Evolutionary conservation across 2,888 invertebrate genomes (phyloP).

Genomic region (Holacanthella duospinosa): DNA sequence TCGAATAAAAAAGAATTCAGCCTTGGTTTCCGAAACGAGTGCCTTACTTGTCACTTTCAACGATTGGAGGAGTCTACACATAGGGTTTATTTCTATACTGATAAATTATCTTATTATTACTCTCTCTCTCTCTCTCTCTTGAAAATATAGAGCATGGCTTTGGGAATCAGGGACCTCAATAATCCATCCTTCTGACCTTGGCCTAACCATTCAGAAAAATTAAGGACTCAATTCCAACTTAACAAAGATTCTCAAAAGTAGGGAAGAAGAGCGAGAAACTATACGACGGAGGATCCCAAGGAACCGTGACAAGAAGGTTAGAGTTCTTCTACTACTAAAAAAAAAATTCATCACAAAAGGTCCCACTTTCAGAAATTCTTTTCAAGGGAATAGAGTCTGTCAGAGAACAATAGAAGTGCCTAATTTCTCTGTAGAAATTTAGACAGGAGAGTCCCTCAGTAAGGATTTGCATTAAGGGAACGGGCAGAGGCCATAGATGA

Average conservation of each 20-base stretch:
- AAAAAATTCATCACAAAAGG: neutral
- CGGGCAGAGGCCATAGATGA: too few relatives aligned
- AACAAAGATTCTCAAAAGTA: too few relatives aligned
- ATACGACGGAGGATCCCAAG: neutral
- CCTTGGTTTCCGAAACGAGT: neutral
- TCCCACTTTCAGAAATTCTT: too few relatives aligned
- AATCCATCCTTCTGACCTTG: neutral
- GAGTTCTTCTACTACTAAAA: neutral
- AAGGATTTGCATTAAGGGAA: too few relatives aligned
- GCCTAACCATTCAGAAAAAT: neutral
- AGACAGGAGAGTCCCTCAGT: too few relatives aligned
- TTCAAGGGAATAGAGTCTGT: too few relatives aligned
- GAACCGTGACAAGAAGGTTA: constrained; percentile 3
- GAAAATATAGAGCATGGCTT: neutral
- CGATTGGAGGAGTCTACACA: neutral
- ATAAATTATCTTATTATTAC: neutral
- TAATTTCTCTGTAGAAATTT: too few relatives aligned
- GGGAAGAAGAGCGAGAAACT: constrained; percentile 1
- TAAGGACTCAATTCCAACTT: neutral
- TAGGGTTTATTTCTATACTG: neutral
- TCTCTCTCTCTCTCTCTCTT: neutral
- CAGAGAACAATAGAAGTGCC: too few relatives aligned
- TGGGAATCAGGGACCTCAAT: neutral
- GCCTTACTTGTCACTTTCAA: neutral
- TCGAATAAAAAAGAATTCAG: neutral